phyloP scores from a whole-genome alignment of 1,140 invertebrate species.

The Pseudachorutes palmiensis region DNA sequence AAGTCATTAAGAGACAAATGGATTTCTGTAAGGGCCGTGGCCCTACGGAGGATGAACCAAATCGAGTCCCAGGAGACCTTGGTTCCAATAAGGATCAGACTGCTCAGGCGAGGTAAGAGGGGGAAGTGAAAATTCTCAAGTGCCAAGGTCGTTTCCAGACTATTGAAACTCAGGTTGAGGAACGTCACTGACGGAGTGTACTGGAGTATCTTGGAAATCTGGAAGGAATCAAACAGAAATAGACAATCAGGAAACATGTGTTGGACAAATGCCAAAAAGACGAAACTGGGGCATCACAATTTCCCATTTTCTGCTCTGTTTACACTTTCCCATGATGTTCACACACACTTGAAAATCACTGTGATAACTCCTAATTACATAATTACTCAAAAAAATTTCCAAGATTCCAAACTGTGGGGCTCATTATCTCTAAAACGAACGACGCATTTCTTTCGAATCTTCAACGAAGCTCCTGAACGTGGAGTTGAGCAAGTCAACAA shows the following conservation, averaged over 20 bases:
- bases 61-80: constrained; percentile 73
- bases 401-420: too few relatives aligned
- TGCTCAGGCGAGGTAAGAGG: constrained; percentile 56
- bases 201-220: constrained; percentile 74
- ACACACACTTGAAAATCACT: background rate
- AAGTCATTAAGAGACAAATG: constrained; percentile 84
- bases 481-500: too few relatives aligned
- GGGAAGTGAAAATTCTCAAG: constrained; percentile 33
- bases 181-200: constrained; percentile 80
- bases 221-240: constrained; percentile 32
- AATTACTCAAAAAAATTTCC: background rate
- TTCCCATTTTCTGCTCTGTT: background rate
- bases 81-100: constrained; percentile 77
- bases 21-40: constrained; percentile 72
- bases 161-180: constrained; percentile 83
- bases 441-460: too few relatives aligned
- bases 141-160: constrained; percentile 50
- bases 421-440: too few relatives aligned
- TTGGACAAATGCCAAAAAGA: background rate
- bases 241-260: constrained; percentile 20
- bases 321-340: background rate
- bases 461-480: too few relatives aligned
- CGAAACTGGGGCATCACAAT: background rate
- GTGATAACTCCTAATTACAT: background rate
- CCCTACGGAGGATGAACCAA: constrained; percentile 60